Conservation (phyloP, 2,113 vertebrate genomes). For the Corythaixoides concolor region DNA sequence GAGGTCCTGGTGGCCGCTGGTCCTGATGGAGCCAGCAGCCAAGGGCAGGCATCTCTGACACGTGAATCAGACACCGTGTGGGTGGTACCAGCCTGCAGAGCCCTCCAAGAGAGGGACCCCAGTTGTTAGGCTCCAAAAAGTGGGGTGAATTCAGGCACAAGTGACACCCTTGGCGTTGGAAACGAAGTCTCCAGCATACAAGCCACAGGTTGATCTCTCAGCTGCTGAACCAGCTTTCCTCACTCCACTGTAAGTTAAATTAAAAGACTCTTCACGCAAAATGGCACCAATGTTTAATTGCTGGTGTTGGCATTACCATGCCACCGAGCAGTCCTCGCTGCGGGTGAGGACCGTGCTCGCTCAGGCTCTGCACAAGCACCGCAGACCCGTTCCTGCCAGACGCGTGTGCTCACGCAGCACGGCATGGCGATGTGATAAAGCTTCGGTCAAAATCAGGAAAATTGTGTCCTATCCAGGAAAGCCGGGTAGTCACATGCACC, state of each 20-base stretch:
- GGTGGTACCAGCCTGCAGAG: not conserved
- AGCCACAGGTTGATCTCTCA: not conserved
- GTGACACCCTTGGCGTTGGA: not conserved
- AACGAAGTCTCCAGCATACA: not conserved
- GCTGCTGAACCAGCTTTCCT: not conserved
- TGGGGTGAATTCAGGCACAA: not conserved
- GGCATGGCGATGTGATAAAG: not conserved
- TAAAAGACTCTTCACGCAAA: not conserved
- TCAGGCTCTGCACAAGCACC: not conserved
- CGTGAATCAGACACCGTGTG: accelerated
- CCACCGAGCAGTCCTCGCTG: not conserved
- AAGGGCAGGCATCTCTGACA: not conserved
- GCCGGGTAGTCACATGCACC: not conserved
- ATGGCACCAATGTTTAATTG: not conserved
- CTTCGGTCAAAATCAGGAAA: not conserved
- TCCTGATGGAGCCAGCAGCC: not conserved
- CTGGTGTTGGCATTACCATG: not conserved
- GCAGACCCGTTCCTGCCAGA: not conserved
- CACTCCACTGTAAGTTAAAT: not conserved
- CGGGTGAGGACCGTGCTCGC: not conserved
- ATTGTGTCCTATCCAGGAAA: not conserved
- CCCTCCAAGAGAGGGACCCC: not conserved
- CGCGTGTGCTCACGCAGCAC: not conserved
- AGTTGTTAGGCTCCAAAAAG: not conserved
- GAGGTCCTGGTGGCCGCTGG: not conserved